Conservation (phyloP, 2,797 vertebrate genomes). For the Argya squamiceps region DNA sequence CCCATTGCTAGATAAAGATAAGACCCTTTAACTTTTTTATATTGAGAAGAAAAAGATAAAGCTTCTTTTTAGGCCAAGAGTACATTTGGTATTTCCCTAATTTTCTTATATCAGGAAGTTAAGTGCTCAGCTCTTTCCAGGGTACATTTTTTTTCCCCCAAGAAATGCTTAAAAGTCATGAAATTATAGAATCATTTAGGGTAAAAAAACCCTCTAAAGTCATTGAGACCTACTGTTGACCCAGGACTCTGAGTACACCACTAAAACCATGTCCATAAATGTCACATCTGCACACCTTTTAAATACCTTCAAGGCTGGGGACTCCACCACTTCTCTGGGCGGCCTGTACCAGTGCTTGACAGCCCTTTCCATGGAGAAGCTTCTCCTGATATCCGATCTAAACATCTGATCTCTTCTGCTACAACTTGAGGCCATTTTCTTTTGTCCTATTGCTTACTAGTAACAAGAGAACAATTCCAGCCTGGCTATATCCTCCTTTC, state of each 20-base stretch:
- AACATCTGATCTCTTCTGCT: background rate
- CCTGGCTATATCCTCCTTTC: background rate
- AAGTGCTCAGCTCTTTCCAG: background rate
- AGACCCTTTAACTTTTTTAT: background rate
- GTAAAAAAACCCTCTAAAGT: background rate
- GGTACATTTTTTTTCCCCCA: accelerated
- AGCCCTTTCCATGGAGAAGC: background rate
- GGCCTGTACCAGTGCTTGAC: background rate
- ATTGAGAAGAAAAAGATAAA: background rate
- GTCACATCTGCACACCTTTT: background rate
- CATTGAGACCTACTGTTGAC: background rate
- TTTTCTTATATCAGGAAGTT: background rate
- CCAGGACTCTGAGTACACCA: no score
- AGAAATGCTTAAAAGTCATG: background rate
- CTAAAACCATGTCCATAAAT: background rate
- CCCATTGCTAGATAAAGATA: background rate
- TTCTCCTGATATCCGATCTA: background rate
- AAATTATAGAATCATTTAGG: background rate
- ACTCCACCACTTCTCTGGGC: background rate
- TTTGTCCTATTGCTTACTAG: background rate
- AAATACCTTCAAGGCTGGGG: background rate
- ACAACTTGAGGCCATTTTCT: background rate
- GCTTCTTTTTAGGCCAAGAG: background rate
- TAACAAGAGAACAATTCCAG: background rate
- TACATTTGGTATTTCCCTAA: background rate